Conservation (phyloP, 2,113 vertebrate genomes). For the Lamprotornis superbus region DNA sequence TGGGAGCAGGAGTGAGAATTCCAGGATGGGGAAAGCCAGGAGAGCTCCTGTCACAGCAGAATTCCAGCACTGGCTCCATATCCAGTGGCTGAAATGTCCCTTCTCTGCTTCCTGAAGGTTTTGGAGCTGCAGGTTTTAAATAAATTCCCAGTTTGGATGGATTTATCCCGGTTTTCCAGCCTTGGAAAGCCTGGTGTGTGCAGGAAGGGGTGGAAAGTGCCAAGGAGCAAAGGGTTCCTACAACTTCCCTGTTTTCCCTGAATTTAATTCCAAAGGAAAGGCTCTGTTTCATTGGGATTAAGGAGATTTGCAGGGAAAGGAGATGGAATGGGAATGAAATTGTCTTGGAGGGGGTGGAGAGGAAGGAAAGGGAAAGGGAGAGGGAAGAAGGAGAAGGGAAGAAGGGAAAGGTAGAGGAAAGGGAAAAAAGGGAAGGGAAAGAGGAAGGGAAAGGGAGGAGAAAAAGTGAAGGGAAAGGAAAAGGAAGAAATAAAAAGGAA, state of each 20-base stretch:
- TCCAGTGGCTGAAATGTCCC: not conserved
- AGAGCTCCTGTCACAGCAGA: not conserved
- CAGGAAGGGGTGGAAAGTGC: not conserved
- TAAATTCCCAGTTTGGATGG: not conserved
- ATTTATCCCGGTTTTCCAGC: not conserved
- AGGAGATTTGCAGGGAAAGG: not conserved
- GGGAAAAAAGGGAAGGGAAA: no score
- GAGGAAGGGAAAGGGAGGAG: not conserved
- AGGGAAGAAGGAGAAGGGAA: not conserved
- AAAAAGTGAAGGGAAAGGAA: no score
- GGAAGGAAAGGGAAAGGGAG: not conserved
- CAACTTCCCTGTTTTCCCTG: not conserved
- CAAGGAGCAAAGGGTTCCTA: not conserved
- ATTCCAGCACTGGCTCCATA: not conserved
- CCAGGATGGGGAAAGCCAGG: not conserved
- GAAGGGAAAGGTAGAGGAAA: no score
- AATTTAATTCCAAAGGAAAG: not conserved
- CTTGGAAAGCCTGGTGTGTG: fast-evolving
- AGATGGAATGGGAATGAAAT: not conserved
- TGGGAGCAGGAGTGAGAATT: fast-evolving
- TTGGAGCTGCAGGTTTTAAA: not conserved
- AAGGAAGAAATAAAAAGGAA: not conserved
- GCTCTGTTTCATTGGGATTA: not conserved
- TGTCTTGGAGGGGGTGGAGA: no score
- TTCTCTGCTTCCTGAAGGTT: not conserved